A percentile compares a stretch with the other conserved stretches of the same genome.
Evolutionary conservation across 2,797 vertebrate genomes (phyloP).

Genomic region (Chrysocyon brachyurus): DNA sequence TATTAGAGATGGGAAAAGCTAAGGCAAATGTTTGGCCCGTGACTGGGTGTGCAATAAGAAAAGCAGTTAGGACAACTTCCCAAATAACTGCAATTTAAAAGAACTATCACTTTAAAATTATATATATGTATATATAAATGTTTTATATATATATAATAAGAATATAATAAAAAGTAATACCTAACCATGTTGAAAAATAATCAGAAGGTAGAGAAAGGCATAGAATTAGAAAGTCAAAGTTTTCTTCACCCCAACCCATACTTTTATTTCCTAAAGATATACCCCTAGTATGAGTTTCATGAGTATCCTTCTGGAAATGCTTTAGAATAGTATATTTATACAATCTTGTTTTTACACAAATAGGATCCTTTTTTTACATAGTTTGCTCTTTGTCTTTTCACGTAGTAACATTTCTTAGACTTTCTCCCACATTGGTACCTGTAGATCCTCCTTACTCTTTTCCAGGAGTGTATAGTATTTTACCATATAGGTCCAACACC

Average conservation of each 20-base stretch:
- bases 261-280: neutral
- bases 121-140: neutral
- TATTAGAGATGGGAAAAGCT: neutral
- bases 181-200: neutral
- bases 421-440: neutral
- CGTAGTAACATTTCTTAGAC: neutral
- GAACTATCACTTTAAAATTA: neutral
- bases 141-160: too few relatives aligned
- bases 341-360: neutral
- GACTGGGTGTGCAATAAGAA: neutral
- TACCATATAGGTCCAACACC: neutral
- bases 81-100: constrained; percentile 25
- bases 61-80: neutral
- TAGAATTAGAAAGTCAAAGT: neutral
- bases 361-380: neutral
- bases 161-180: neutral
- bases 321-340: neutral
- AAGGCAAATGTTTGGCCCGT: neutral
- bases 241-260: neutral
- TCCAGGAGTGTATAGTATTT: neutral
- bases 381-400: neutral
- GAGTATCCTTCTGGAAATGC: neutral
- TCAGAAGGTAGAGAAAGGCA: neutral
- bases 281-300: neutral
- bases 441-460: neutral